Base-by-base conservation (phyloP, 2,888 invertebrate genomes). In the Galeopsomyia nigrocyanea region DNA sequence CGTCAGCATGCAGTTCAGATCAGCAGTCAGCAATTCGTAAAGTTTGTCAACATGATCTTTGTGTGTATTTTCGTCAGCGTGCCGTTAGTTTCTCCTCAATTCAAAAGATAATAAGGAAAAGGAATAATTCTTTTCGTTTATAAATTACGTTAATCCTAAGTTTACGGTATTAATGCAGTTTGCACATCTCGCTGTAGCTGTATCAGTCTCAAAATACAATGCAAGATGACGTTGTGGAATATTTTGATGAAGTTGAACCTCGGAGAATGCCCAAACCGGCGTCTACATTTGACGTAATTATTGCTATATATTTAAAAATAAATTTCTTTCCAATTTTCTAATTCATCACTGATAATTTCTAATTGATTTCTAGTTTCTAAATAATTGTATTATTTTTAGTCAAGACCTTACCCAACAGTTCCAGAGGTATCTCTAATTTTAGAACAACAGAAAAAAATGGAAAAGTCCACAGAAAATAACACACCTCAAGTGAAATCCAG, bases 361-460 rank as follows among this genome's bases (percentile, higher is more conserved):
- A 10, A n/a, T 14, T 46, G 3, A 50, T 19, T 55, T 62, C 49
- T 47, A 46, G 16, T 57, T 39, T 13, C 31, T 51, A 31, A 31
- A 49, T 47, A 22, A 21, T 73, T 66, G 62, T 31, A 16, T 47
- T 71, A 16, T 57, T 72, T 67, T 73, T 39, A 68, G 60, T 22
- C 66, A 6, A 47, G 71, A 67, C 75, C 80, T 17, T 70, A 76
- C 19, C 82, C 84, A 50, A 79, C 80, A 13, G 84, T 84, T 10
- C 83, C 84, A 13, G 84, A 84, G 68, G 80, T 84, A 17, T 84
- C 84, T n/a, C 74, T 84, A 60, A 80, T 84, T 68, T 81, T 83
- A 64, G 82, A 64, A 53, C 61, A 68, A 47, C 13, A 55, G 17
- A 51, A 22, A 22, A 63, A 64, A 47, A 61, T 68, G 10, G 26